phyloP scores from a whole-genome alignment of 2,888 invertebrate species.

The Pristionchus japonicus region DNA sequence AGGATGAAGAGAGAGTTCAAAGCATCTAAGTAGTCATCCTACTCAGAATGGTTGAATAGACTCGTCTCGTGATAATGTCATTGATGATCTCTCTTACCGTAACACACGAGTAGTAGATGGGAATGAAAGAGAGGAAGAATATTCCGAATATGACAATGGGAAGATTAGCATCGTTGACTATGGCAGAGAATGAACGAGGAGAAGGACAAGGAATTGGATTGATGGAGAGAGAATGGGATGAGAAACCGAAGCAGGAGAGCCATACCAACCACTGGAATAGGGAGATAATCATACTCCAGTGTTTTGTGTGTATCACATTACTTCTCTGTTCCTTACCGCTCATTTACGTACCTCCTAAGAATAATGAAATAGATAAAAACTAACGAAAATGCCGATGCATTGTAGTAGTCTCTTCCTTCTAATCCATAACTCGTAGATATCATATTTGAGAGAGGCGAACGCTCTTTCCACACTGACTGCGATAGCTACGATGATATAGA shows the following conservation, averaged over 20 bases:
- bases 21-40: background rate
- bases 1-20: background rate
- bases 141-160: background rate
- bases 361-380: no score
- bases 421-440: background rate
- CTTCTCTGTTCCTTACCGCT: no score
- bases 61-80: background rate
- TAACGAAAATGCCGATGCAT: background rate
- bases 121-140: slow-evolving; percentile 7
- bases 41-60: background rate
- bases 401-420: background rate
- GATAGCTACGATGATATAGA: background rate
- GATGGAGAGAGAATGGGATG: background rate
- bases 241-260: background rate
- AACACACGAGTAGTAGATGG: background rate
- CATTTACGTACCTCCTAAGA: no score
- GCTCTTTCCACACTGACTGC: background rate
- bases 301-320: no score
- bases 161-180: background rate
- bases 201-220: background rate
- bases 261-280: background rate
- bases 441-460: slow-evolving; percentile 7
- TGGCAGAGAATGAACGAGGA: background rate
- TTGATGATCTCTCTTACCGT: background rate
- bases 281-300: no score